Percentiles rank a stretch among this genome's conserved stretches.
phyloP scores from a whole-genome alignment of 2,113 vertebrate species.

The Prolemur simus region DNA sequence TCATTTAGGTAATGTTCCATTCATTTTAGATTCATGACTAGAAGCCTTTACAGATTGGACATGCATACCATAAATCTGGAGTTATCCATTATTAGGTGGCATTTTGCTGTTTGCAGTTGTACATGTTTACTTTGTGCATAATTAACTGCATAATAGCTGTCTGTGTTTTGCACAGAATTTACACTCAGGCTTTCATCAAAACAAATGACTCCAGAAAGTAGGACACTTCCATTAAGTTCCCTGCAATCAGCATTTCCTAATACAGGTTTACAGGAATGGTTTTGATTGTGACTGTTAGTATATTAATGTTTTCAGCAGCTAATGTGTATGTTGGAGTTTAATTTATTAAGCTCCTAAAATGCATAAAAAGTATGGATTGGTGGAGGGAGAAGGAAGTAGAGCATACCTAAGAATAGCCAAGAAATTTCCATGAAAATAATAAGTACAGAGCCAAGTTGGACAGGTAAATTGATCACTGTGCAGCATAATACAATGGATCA shows the following conservation, averaged over 20 bases:
- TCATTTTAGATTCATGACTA: constrained; percentile 92
- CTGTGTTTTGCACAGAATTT: constrained; percentile 83
- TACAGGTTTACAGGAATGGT: constrained; percentile 67
- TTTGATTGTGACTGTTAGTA: constrained; percentile 56
- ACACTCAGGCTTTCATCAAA: constrained; percentile 79
- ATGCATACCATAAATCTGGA: constrained; percentile 87
- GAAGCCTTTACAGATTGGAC: constrained; percentile 86
- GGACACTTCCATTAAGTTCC: constrained; percentile 80
- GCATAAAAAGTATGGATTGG: not conserved
- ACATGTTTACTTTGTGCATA: constrained; percentile 89
- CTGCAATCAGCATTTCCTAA: constrained; percentile 76
- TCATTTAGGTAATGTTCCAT: constrained; percentile 94
- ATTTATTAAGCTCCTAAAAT: constrained; percentile 71
- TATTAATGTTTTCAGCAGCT: constrained; percentile 45
- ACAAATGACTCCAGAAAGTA: constrained; percentile 83
- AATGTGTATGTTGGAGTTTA: constrained; percentile 58
- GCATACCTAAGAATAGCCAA: constrained; percentile 62
- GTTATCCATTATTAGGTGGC: constrained; percentile 87
- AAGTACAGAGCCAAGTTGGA: constrained; percentile 61
- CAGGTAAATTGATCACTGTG: constrained; percentile 81
- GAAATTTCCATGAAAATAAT: constrained; percentile 83
- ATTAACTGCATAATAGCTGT: constrained; percentile 88
- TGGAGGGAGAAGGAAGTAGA: constrained; percentile 46
- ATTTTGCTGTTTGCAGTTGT: constrained; percentile 86
- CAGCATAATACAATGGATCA: constrained; percentile 73